A percentile compares a stretch with the other conserved stretches of the same genome.
Evolutionary conservation across 1,140 invertebrate genomes (phyloP).

Genomic region (Latrodectus geometricus): DNA sequence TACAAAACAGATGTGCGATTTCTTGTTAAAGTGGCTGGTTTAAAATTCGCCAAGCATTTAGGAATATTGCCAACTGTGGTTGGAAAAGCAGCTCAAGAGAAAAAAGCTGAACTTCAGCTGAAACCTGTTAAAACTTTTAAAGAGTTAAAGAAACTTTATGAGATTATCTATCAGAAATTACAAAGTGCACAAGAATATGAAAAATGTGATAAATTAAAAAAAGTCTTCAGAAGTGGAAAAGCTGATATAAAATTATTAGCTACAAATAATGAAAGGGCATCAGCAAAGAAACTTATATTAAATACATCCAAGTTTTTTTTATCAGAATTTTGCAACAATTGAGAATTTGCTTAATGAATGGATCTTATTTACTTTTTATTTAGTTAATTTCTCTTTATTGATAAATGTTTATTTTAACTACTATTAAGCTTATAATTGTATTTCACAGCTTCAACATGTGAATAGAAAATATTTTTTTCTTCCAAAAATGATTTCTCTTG

Average conservation of each 20-base stretch:
- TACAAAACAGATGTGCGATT: background rate
- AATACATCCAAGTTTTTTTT: slow-evolving; percentile 25
- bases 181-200: slow-evolving; percentile 4
- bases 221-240: slow-evolving; percentile 11
- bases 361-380: background rate
- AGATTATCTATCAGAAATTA: slow-evolving; percentile 3
- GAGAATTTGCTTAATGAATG: background rate
- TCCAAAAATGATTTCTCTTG: too few species aligned
- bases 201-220: slow-evolving; percentile 15
- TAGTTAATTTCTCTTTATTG: background rate
- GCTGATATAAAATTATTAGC: slow-evolving; percentile 13
- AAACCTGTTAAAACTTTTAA: slow-evolving; percentile 4
- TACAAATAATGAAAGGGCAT: background rate
- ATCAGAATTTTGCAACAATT: background rate
- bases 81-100: background rate
- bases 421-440: background rate
- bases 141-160: slow-evolving; percentile 14
- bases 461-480: too few species aligned
- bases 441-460: too few species aligned
- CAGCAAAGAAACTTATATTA: slow-evolving; percentile 6
- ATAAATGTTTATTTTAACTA: background rate
- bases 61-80: background rate
- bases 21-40: background rate
- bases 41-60: background rate
- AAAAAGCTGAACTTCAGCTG: background rate